Conservation (phyloP, 2,888 invertebrate species). For the Himalopsyche kuldschensis region DNA sequence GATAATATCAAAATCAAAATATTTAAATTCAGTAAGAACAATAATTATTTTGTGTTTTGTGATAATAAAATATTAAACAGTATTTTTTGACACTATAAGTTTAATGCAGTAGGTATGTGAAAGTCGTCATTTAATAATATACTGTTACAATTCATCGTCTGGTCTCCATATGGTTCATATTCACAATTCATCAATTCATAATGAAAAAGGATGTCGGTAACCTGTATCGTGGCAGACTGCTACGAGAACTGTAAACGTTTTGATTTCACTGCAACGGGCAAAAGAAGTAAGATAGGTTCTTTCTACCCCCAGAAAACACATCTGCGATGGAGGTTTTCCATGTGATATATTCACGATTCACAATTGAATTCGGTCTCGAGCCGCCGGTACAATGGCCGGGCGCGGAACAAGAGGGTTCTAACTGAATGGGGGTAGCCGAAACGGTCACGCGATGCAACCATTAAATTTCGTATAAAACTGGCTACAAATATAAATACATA, state of each 20-base stretch:
- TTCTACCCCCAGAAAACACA: conserved; percentile 1
- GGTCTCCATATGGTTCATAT: too few relatives aligned
- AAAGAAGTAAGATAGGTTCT: not conserved
- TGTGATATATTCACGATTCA: conserved; percentile 38
- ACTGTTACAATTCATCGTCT: too few relatives aligned
- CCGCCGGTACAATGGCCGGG: conserved; percentile 18
- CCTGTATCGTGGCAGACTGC: too few relatives aligned
- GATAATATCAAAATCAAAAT: too few relatives aligned
- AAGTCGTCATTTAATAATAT: too few relatives aligned
- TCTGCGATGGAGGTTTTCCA: conserved; percentile 9
- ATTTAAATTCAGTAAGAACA: too few relatives aligned
- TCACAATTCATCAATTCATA: too few relatives aligned
- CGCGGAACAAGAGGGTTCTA: conserved; percentile 2
- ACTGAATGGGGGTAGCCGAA: conserved; percentile 9
- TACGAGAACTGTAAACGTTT: not conserved
- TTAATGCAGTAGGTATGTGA: too few relatives aligned
- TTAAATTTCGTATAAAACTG: conserved; percentile 45
- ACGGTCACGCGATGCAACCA: conserved; percentile 59
- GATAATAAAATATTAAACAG: too few relatives aligned
- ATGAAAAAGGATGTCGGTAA: too few relatives aligned
- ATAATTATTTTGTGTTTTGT: too few relatives aligned
- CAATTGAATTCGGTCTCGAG: conserved; percentile 36
- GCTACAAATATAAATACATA: conserved; percentile 7
- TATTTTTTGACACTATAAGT: too few relatives aligned
- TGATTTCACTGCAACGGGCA: not conserved